A percentile compares a stretch with the other conserved stretches of the same genome.
phyloP scores from a whole-genome alignment of 2,888 invertebrate genomes.

The Drosophila hamatofila region DNA sequence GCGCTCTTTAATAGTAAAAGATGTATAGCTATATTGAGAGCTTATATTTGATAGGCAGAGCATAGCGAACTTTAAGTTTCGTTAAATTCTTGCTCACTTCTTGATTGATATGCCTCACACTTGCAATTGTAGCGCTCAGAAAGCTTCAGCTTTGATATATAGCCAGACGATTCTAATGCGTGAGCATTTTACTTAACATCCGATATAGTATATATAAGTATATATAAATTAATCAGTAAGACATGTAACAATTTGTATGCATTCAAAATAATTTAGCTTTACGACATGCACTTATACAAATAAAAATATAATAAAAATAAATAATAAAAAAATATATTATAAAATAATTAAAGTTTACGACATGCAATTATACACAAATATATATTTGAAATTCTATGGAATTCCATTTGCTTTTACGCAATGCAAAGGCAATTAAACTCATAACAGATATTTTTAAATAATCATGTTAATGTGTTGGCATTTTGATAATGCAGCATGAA shows the following conservation, averaged over 20 bases:
- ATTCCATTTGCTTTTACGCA: constrained; percentile 19
- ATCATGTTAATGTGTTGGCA: constrained; percentile 15
- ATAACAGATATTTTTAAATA: constrained; percentile 15
- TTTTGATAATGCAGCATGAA: constrained; percentile 7
- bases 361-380: not conserved
- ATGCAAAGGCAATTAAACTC: constrained; percentile 17
- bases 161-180: constrained; percentile 8
- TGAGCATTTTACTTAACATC: constrained; percentile 16
- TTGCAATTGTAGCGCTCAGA: constrained; percentile 12
- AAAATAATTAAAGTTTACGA: constrained; percentile 8
- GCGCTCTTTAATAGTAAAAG: constrained; percentile 1
- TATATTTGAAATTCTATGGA: constrained; percentile 20
- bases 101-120: not conserved
- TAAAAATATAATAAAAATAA: not conserved
- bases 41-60: not conserved
- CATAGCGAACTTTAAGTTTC: too few species aligned
- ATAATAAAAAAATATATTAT: constrained; percentile 20
- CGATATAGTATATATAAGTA: not conserved
- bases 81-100: not conserved
- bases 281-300: not conserved
- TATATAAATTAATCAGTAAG: not conserved
- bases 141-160: not conserved
- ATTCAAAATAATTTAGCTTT: constrained; percentile 7
- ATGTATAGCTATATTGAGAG: not conserved
- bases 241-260: constrained; percentile 16